A percentile compares a stretch with the other conserved stretches of the same genome.
Evolutionary conservation across 2,888 invertebrate genomes (phyloP).

Genomic region (Nebria brevicollis): DNA sequence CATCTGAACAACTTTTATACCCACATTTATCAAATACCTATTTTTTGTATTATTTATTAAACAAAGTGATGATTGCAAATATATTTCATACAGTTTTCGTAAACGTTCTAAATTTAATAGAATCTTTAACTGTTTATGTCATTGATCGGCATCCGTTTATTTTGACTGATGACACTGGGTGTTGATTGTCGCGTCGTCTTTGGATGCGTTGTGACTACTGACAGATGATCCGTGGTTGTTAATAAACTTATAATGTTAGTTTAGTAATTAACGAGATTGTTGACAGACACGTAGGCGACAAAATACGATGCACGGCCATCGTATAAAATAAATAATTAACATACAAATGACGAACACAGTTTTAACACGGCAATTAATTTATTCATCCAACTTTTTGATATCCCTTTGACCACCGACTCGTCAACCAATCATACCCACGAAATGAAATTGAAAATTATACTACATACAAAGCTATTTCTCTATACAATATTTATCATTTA

Average conservation of each 20-base stretch:
- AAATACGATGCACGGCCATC: slow-evolving; percentile 6
- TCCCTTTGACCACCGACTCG: background rate
- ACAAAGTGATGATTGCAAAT: too few relatives aligned
- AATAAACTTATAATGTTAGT: slow-evolving; percentile 24
- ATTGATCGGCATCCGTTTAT: too few relatives aligned
- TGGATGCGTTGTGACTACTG: background rate
- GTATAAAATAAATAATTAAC: slow-evolving; percentile 23
- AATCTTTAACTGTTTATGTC: too few relatives aligned
- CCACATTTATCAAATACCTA: too few relatives aligned
- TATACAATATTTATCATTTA: too few relatives aligned
- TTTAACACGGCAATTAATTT: slow-evolving; percentile 32
- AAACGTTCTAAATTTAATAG: too few relatives aligned
- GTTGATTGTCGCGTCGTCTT: background rate
- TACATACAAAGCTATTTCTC: too few relatives aligned
- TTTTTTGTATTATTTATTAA: too few relatives aligned
- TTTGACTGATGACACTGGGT: background rate
- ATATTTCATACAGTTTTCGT: too few relatives aligned
- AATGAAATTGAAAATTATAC: too few relatives aligned
- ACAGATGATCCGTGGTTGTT: slow-evolving; percentile 7
- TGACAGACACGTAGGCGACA: slow-evolving; percentile 24
- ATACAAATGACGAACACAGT: slow-evolving; percentile 38
- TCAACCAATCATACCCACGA: background rate
- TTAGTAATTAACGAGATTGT: slow-evolving; percentile 23
- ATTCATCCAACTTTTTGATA: slow-evolving; percentile 10
- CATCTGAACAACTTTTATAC: too few relatives aligned